Evolutionary conservation across 1,140 invertebrate species (phyloP).

Genomic region (Pseudomyrmex sp.): DNA sequence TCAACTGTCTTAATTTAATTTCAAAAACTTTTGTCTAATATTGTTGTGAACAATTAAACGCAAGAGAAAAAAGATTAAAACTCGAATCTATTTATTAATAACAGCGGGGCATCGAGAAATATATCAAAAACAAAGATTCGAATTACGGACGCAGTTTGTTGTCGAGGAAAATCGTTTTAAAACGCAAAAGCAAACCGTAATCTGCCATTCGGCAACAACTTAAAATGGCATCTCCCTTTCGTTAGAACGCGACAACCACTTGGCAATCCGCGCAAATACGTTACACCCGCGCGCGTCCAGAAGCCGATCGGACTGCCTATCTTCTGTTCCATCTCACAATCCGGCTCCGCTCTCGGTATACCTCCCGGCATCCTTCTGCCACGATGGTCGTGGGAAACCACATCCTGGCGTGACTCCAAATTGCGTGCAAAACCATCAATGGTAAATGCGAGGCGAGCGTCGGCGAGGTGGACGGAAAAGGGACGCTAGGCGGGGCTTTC

Average conservation of each 20-base stretch:
- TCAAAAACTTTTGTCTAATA: too few species aligned
- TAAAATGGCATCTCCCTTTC: constrained; percentile 60
- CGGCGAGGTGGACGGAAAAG: constrained; percentile 38
- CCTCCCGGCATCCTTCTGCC: constrained; percentile 55
- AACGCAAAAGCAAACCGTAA: constrained; percentile 22
- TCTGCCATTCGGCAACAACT: constrained; percentile 57
- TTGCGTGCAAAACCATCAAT: constrained; percentile 74
- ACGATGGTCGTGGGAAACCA: constrained; percentile 73
- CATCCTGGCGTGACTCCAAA: constrained; percentile 73
- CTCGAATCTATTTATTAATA: too few species aligned
- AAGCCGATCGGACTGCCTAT: constrained; percentile 70
- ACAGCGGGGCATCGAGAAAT: too few species aligned
- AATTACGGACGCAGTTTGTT: constrained; percentile 3
- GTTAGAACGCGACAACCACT: constrained; percentile 58
- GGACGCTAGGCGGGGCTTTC: neutral
- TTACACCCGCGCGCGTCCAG: constrained; percentile 66
- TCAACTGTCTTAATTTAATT: too few species aligned
- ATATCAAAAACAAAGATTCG: neutral
- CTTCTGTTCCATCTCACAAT: constrained; percentile 73
- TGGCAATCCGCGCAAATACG: constrained; percentile 72
- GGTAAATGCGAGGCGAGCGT: constrained; percentile 72
- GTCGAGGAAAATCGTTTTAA: neutral
- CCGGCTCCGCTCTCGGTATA: constrained; percentile 20
- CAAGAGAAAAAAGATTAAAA: too few species aligned
- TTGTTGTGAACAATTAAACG: too few species aligned